Percentiles rank a stretch among this genome's conserved stretches.
phyloP scores from a whole-genome alignment of 1,140 invertebrate species.

The Pogonognathellus flavescens region DNA sequence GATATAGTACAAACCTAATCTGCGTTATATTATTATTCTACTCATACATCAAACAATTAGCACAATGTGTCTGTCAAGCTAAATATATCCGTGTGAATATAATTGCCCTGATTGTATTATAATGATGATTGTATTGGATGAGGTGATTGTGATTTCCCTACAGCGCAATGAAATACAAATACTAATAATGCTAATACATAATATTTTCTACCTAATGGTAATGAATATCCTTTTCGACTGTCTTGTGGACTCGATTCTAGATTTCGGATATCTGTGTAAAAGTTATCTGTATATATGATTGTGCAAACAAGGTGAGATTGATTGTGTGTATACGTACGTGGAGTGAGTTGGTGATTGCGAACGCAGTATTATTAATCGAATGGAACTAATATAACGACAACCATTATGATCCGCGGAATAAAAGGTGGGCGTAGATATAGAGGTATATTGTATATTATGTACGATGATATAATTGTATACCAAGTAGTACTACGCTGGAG shows the following conservation, averaged over 20 bases:
- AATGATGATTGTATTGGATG: too few relatives aligned
- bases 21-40: too few relatives aligned
- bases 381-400: not conserved
- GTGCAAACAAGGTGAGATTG: not conserved
- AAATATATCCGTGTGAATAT: constrained; percentile 14
- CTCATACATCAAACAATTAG: not conserved
- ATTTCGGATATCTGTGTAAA: too few relatives aligned
- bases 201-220: not conserved
- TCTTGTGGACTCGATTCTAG: too few relatives aligned
- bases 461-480: too few relatives aligned
- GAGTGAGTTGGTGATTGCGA: not conserved
- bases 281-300: not conserved
- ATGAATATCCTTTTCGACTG: too few relatives aligned
- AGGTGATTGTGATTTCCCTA: not conserved
- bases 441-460: not conserved
- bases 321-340: not conserved
- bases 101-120: constrained; percentile 1
- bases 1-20: too few relatives aligned
- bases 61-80: not conserved
- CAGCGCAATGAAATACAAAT: not conserved
- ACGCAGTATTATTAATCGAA: constrained; percentile 9
- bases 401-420: not conserved
- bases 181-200: not conserved
- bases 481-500: constrained; percentile 20
- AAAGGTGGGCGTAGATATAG: constrained; percentile 8